phyloP scores from a whole-genome alignment of 2,113 vertebrate species.

The Hydropotes inermis region DNA sequence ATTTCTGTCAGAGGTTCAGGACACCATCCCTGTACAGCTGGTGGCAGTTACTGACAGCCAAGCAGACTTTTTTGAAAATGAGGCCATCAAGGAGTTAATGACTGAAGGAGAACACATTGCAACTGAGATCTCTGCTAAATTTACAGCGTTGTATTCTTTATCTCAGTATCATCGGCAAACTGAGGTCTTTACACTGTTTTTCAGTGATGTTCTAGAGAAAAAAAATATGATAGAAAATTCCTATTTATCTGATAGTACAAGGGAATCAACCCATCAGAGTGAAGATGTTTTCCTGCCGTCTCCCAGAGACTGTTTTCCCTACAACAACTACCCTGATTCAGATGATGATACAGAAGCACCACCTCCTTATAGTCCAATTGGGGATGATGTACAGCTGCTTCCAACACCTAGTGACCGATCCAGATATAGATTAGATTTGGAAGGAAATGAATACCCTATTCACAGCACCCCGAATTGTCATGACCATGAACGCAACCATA shows the following conservation, averaged over 20 bases:
- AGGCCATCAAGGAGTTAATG: constrained; percentile 98
- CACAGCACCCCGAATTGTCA: constrained; percentile 94
- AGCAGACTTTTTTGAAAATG: constrained; percentile 98
- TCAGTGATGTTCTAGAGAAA: constrained; percentile 96
- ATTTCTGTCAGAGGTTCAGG: constrained; percentile 96
- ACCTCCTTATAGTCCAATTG: constrained; percentile 97
- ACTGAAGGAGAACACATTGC: constrained; percentile 99
- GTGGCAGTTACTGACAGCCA: constrained; percentile 99
- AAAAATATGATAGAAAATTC: constrained; percentile 95
- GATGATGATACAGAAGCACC: constrained; percentile 98
- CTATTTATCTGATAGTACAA: constrained; percentile 91
- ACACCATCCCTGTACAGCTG: constrained; percentile 97
- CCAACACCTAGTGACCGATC: constrained; percentile 93
- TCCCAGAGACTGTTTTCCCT: constrained; percentile 93
- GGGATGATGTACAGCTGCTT: constrained; percentile 96
- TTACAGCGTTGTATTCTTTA: constrained; percentile 97
- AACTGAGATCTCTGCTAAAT: constrained; percentile 96
- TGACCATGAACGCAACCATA: constrained; percentile 98
- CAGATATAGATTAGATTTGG: constrained; percentile 94
- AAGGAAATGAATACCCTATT: constrained; percentile 96
- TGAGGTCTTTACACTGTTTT: constrained; percentile 96
- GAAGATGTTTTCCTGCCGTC: constrained; percentile 95
- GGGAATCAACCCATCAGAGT: constrained; percentile 88
- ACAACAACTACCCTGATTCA: constrained; percentile 94
- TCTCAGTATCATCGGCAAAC: constrained; percentile 98